Percentiles rank a stretch among this genome's conserved stretches.
These are phyloP conservation scores for Drymonia ruficornis DNA, from an alignment of 2,888 invertebrate species.

Conservation along the genomic window DNA sequence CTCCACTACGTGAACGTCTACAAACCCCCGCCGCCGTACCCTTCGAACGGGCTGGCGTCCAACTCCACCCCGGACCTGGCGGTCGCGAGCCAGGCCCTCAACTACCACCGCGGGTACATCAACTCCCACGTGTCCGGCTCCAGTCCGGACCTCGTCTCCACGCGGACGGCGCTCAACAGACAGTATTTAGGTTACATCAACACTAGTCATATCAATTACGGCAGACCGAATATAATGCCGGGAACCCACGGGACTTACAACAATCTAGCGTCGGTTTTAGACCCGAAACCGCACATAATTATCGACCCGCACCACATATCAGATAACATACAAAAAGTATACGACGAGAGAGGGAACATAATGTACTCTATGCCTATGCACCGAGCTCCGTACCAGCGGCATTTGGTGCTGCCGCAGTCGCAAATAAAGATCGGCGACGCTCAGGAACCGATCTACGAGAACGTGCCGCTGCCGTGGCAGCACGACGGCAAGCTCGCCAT, in stretches of 20 bases:
- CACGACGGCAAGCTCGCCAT: slow-evolving; percentile 58
- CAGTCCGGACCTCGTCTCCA: slow-evolving; percentile 91
- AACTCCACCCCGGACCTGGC: slow-evolving; percentile 94
- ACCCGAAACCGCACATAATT: slow-evolving; percentile 80
- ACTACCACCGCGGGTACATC: slow-evolving; percentile 75
- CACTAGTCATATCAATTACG: slow-evolving; percentile 65
- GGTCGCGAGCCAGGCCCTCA: slow-evolving; percentile 86
- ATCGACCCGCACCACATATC: slow-evolving; percentile 84
- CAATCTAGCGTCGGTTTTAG: slow-evolving; percentile 87
- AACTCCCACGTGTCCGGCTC: slow-evolving; percentile 88
- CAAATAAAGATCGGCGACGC: slow-evolving; percentile 69
- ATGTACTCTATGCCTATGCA: slow-evolving; percentile 87
- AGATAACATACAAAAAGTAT: slow-evolving; percentile 86
- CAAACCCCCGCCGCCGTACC: slow-evolving; percentile 95
- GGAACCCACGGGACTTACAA: slow-evolving; percentile 89
- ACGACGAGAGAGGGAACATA: slow-evolving; percentile 86
- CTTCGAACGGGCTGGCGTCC: slow-evolving; percentile 90
- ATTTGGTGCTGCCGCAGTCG: slow-evolving; percentile 80
- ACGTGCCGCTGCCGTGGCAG: slow-evolving; percentile 90
- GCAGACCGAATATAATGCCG: slow-evolving; percentile 61
- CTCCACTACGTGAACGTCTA: slow-evolving; percentile 87
- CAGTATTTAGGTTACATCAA: slow-evolving; percentile 73
- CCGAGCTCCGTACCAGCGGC: slow-evolving; percentile 69
- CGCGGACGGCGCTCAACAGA: slow-evolving; percentile 86
- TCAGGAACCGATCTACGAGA: slow-evolving; percentile 92